Evolutionary conservation across 2,888 invertebrate species (phyloP), one percentile per base, ranked within the genome.

Genomic region (Malthinus flaveolus): DNA sequence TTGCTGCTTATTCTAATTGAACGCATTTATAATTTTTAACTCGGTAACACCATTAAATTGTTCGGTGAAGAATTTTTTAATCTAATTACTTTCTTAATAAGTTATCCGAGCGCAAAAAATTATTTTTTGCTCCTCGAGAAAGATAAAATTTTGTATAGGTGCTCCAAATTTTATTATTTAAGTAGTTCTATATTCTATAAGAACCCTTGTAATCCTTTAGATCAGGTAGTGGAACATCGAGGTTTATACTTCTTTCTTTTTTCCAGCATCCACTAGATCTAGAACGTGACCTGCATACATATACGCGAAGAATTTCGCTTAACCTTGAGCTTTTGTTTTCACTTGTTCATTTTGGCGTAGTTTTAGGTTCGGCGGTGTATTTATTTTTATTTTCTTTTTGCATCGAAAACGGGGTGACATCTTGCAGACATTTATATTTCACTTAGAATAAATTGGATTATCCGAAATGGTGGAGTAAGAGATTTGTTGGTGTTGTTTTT

Each of bases 231-330:
- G 61, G 59, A 66, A 64, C 61, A 64, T 61, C 56, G 63, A 51
- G 55, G 57, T 57, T 57, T 55, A 49, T 55, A 54, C 59, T 49
- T 48, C 57, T 56, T 61, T 53, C 58, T 37, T 53, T 59, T 53
- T 50, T 54, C 37, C 54, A 59, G 64, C 64, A 67, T 64, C 65
- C 60, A 64, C 65, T 56, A 66, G 66, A 71, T 70, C 68, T 65
- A 45, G 64, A 63, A 74, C 74, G 74, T 73, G 74, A 70, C 70
- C 70, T 56, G 72, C 68, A 72, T 74, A 63, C 63, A 60, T 63
- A 66, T 67, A 64, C 23, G 5, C 54, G 50, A 56, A 59, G 66
- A 63, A 70, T 66, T 66, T 64, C 65, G 55, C 52, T 54, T 66
- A 67, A 70, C 69, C 70, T 72, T 71, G 69, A 61, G 55, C 64